Conservation (phyloP, 2,113 vertebrate species). For the Anhinga rufa region DNA sequence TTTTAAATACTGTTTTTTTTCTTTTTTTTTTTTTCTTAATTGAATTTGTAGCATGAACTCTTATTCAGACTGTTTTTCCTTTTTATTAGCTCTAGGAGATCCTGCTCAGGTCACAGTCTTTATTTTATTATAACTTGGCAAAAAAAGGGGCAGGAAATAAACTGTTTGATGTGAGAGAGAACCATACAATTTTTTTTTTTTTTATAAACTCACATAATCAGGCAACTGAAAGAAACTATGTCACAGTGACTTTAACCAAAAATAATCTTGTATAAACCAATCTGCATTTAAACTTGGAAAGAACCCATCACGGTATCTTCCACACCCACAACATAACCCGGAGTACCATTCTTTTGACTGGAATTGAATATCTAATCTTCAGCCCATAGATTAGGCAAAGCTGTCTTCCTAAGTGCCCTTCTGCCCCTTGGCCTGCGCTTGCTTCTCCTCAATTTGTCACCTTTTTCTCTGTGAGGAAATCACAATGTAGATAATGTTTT, state of each 20-base stretch:
- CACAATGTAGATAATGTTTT: constrained; percentile 44
- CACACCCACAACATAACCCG: constrained; percentile 47
- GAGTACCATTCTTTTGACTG: constrained; percentile 44
- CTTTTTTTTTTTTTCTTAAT: background rate
- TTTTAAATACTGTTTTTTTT: background rate
- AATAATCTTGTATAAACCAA: constrained; percentile 52
- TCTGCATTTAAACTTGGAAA: constrained; percentile 54
- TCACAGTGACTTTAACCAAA: constrained; percentile 51
- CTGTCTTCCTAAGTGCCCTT: constrained; percentile 12
- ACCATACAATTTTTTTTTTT: background rate
- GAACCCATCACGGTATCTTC: background rate
- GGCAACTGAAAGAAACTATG: constrained; percentile 23
- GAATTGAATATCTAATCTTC: constrained; percentile 59
- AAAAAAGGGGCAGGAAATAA: background rate
- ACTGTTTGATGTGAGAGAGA: constrained; percentile 13
- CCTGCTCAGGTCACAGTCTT: constrained; percentile 26
- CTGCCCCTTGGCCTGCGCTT: constrained; percentile 41
- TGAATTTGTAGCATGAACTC: background rate
- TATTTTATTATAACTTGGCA: constrained; percentile 44
- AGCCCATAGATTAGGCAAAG: constrained; percentile 1
- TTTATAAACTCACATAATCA: background rate
- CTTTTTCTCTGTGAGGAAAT: constrained; percentile 48
- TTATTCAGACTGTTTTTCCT: background rate
- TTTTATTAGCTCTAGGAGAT: constrained; percentile 12
- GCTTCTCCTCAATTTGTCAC: constrained; percentile 56